Percentiles rank a stretch among this genome's conserved stretches.
phyloP scores from a whole-genome alignment of 2,797 vertebrate species.

The Rallus crepitans region DNA sequence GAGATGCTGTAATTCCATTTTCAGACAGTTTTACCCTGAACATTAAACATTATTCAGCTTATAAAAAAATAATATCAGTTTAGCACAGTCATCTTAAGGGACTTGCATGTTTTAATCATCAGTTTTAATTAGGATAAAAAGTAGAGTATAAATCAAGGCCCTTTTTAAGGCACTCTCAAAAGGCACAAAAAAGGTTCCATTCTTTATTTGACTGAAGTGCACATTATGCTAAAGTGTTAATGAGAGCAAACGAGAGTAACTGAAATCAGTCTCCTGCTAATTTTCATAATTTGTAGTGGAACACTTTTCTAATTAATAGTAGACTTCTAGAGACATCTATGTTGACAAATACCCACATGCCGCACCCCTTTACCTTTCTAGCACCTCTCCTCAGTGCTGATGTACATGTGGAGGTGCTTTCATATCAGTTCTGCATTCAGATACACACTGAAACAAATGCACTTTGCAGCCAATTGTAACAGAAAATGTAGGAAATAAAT shows the following conservation, averaged over 20 bases:
- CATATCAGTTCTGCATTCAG: background rate
- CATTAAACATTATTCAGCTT: slow-evolving; percentile 39
- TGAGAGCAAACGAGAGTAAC: slow-evolving; percentile 41
- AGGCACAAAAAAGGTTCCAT: slow-evolving; percentile 30
- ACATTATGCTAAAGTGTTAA: slow-evolving; percentile 41
- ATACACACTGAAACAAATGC: background rate
- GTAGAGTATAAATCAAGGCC: slow-evolving; percentile 52
- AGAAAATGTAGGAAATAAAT: background rate
- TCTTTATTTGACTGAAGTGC: slow-evolving; percentile 53
- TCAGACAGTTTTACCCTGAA: slow-evolving; percentile 21
- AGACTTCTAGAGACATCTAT: slow-evolving; percentile 35
- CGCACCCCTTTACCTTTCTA: background rate
- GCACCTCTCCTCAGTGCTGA: background rate
- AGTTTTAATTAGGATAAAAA: slow-evolving; percentile 69
- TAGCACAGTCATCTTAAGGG: slow-evolving; percentile 41
- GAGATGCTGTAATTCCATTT: background rate
- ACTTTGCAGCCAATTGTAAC: background rate
- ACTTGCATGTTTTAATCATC: slow-evolving; percentile 64
- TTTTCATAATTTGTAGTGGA: slow-evolving; percentile 59
- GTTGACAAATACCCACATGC: slow-evolving; percentile 32
- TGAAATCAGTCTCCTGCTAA: slow-evolving; percentile 42
- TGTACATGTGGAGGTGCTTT: background rate
- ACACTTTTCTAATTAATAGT: slow-evolving; percentile 59
- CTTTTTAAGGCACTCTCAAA: slow-evolving; percentile 56
- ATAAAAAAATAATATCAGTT: slow-evolving; percentile 5